Evolutionary conservation across 2,797 vertebrate species (phyloP).

Genomic region (Brachymystax lenok): DNA sequence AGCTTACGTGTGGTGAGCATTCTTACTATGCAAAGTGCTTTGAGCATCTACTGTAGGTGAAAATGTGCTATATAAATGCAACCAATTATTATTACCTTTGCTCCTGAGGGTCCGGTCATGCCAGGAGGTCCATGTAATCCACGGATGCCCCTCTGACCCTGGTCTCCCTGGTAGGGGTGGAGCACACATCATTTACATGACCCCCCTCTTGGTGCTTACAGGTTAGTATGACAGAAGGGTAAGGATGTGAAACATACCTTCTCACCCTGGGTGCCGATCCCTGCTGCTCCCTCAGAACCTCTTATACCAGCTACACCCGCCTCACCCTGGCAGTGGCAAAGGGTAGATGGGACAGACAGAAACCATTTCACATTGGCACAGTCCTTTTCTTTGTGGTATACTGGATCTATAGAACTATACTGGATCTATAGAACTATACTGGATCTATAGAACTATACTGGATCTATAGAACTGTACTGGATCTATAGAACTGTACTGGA

Average conservation of each 20-base stretch:
- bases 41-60: too few species aligned
- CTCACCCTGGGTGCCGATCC: constrained; percentile 86
- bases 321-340: constrained; percentile 77
- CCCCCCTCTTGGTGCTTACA: neutral
- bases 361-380: neutral
- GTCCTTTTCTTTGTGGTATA: neutral
- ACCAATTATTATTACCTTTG: constrained; percentile 76
- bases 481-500: too few species aligned
- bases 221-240: neutral
- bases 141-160: constrained; percentile 86
- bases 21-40: too few species aligned
- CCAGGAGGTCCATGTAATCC: constrained; percentile 86
- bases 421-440: constrained; percentile 45
- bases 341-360: neutral
- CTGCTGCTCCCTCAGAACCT: constrained; percentile 82
- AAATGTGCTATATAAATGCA: too few species aligned
- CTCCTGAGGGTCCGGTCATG: constrained; percentile 81
- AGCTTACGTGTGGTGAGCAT: constrained; percentile 70
- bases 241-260: constrained; percentile 71
- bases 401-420: too few species aligned
- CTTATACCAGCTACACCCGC: constrained; percentile 81
- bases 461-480: too few species aligned
- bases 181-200: constrained; percentile 18
- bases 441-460: neutral
- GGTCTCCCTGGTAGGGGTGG: constrained; percentile 80